phyloP scores from a whole-genome alignment of 2,888 invertebrate genomes.

The Drosophila prolongata region DNA sequence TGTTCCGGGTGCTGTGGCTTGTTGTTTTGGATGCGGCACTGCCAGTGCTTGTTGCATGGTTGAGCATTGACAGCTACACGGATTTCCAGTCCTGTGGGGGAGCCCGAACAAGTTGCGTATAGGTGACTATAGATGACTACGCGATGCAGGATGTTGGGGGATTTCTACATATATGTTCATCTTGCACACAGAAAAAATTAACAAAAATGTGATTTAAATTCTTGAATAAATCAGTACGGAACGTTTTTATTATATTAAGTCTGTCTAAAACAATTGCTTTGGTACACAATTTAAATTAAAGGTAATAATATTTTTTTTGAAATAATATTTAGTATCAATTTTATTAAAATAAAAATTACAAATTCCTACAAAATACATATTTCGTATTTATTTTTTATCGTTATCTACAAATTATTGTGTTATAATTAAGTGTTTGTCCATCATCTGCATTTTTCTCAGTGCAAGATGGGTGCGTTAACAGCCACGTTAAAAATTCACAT shows the following conservation, averaged over 20 bases:
- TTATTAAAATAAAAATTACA: too few species aligned
- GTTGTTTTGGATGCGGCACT: slow-evolving; percentile 37
- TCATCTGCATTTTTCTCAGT: background rate
- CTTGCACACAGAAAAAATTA: slow-evolving; percentile 1
- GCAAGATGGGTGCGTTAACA: slow-evolving; percentile 43
- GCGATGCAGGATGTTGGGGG: slow-evolving; percentile 4
- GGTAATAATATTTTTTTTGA: too few species aligned
- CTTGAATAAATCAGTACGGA: too few species aligned
- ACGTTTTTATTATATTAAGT: too few species aligned
- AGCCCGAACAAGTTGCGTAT: slow-evolving; percentile 37
- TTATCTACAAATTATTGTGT: too few species aligned
- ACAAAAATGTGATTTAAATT: background rate
- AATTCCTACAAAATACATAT: too few species aligned
- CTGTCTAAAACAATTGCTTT: too few species aligned
- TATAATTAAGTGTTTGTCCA: too few species aligned
- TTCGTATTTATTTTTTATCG: too few species aligned
- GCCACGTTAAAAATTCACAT: slow-evolving; percentile 65
- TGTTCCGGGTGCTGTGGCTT: slow-evolving; percentile 32
- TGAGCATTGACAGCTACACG: slow-evolving; percentile 66
- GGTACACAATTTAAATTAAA: too few species aligned
- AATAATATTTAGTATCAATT: too few species aligned
- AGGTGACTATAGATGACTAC: slow-evolving; percentile 29
- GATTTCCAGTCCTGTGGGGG: slow-evolving; percentile 37
- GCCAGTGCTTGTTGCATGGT: slow-evolving; percentile 62
- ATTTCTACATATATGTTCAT: background rate